phyloP scores from a whole-genome alignment of 2,113 vertebrate genomes.

The Phylloscopus whistleri region DNA sequence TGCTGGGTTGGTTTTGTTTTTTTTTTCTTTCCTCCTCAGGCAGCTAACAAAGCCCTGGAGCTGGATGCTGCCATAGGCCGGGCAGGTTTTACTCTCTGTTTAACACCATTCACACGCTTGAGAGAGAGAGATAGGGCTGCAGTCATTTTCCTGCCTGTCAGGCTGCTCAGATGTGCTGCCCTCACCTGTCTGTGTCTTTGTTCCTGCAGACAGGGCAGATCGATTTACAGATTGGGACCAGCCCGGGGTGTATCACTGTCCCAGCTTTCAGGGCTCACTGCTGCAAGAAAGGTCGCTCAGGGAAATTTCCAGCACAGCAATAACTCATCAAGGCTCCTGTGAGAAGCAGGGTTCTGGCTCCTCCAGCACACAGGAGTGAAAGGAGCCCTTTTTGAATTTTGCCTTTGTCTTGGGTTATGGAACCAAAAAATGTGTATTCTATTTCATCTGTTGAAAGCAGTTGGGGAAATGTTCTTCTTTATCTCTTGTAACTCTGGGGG shows the following conservation, averaged over 20 bases:
- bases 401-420: background rate
- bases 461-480: too few relatives aligned
- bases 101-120: background rate
- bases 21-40: background rate
- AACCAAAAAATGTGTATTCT: too few relatives aligned
- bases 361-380: background rate
- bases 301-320: background rate
- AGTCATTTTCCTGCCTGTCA: slow-evolving; percentile 18
- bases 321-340: background rate
- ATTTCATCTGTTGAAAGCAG: too few relatives aligned
- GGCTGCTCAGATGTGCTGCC: slow-evolving; percentile 3
- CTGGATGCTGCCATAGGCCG: background rate
- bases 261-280: background rate
- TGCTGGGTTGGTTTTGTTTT: background rate
- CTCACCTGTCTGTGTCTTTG: slow-evolving; percentile 38
- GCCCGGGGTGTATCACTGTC: background rate
- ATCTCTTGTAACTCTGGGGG: too few relatives aligned
- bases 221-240: background rate
- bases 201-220: slow-evolving; percentile 37
- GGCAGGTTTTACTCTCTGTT: background rate
- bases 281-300: background rate
- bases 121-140: slow-evolving; percentile 18
- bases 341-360: background rate
- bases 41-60: slow-evolving; percentile 10
- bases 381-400: background rate